Base-by-base conservation (phyloP, 2,797 vertebrate species). In the Falco cherrug region DNA sequence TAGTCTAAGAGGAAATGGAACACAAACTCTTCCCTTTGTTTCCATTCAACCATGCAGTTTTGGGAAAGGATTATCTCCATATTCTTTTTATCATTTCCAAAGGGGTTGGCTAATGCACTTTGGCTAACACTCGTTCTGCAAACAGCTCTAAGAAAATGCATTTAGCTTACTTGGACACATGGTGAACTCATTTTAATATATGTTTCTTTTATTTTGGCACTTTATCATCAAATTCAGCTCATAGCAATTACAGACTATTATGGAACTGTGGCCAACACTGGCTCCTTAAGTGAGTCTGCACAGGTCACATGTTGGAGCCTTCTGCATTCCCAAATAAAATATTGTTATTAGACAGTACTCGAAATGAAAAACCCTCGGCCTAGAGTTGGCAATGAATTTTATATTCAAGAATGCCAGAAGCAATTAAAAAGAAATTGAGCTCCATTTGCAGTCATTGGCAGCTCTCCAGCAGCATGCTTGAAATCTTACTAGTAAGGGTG, bases 311-410 rank as follows among this genome's bases (percentile, higher is more conserved):
- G 51, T 68, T 88, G 85, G 59, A 95, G 88, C 48, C 48, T 91
- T 93, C 80, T 95, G 63, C 76, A 79, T 95, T 95, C 93, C 93
- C 87, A 94, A 95, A 89, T 96, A 95, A 93, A 96, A 95, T 90
- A 95, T 90, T 95, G 75, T 93, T 95, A 95, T 95, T 96, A 96
- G 87, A 69, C 89, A 84, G 89, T 86, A 59, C 80, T 95, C 60
- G 13, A 86, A 92, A 95, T 90, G 85, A 97, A 91, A 96, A 95
- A 17, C 59, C 17, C 65, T 93, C 83, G 79, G 83, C 59, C 22
- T 91, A 90, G 63, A 96, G 79, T 1, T 96, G 89, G 92, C 87
- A 87, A 94, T 48, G 89, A 65, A 88, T 95, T 92, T 95, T 89
- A 87, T 54, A 88, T 82, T 92, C 82, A 88, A 61, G 73, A 95